phyloP scores from a whole-genome alignment of 2,113 vertebrate genomes.

The Micronycteris hirsuta region DNA sequence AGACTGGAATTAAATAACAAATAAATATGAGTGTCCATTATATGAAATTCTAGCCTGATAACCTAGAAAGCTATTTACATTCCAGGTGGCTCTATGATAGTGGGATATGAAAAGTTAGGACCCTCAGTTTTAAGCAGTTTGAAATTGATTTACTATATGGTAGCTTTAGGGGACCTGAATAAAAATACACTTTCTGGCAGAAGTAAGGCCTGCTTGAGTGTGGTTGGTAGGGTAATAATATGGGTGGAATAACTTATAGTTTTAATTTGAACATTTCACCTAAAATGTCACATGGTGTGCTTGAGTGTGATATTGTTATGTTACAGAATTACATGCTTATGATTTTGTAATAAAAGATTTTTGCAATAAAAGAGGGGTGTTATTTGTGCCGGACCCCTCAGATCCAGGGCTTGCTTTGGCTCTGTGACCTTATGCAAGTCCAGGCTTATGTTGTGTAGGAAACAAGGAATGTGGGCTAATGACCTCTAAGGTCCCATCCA shows the following conservation, averaged over 20 bases:
- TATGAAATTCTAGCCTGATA: not conserved
- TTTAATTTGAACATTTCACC: too few species aligned
- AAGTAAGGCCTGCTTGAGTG: too few species aligned
- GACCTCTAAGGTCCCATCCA: not conserved
- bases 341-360: too few species aligned
- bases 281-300: too few species aligned
- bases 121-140: not conserved
- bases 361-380: too few species aligned
- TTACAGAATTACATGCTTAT: too few species aligned
- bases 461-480: conserved; percentile 25
- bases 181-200: not conserved
- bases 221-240: too few species aligned
- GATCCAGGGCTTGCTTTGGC: not conserved
- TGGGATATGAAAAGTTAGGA: not conserved
- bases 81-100: not conserved
- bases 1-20: conserved; percentile 31
- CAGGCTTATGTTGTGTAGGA: not conserved
- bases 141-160: not conserved
- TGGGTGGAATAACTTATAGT: too few species aligned
- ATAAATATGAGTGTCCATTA: conserved; percentile 15
- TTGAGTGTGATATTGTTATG: too few species aligned
- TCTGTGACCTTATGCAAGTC: not conserved
- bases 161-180: not conserved
- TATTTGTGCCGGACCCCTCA: not conserved
- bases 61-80: not conserved